Conservation (phyloP, 1,140 invertebrate genomes). For the Schlechtendalia chinensis region DNA sequence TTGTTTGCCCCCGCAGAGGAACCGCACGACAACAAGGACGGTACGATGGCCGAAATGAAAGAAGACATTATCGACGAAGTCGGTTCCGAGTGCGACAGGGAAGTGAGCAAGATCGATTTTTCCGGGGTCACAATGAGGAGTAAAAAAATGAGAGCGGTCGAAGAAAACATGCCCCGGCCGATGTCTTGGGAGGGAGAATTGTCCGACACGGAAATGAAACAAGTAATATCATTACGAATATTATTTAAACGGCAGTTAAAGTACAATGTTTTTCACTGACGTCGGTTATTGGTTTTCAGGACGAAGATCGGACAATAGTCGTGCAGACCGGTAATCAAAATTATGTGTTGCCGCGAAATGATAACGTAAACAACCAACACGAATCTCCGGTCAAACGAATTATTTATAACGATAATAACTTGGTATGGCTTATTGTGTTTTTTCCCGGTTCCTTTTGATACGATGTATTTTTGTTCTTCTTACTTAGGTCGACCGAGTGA, state of each 20-base stretch:
- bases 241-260: too few relatives aligned
- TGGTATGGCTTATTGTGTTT: neutral
- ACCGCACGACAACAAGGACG: conserved; percentile 23
- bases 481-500: conserved; percentile 54
- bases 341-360: conserved; percentile 10
- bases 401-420: conserved; percentile 38
- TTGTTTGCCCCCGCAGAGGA: conserved; percentile 29
- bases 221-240: too few relatives aligned
- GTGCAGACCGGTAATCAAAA: conserved; percentile 37
- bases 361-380: conserved; percentile 14
- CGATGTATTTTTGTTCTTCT: neutral
- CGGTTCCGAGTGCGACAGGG: conserved; percentile 60
- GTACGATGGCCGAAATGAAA: conserved; percentile 29
- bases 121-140: conserved; percentile 60
- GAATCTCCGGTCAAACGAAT: conserved; percentile 13
- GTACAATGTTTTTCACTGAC: too few relatives aligned
- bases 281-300: conserved; percentile 6
- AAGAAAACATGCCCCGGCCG: conserved; percentile 63
- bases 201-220: conserved; percentile 69
- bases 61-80: conserved; percentile 56
- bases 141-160: conserved; percentile 59
- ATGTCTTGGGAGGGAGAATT: conserved; percentile 92
- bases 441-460: too few relatives aligned
- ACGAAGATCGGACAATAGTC: conserved; percentile 9
- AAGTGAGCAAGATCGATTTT: conserved; percentile 62